These are phyloP conservation scores for Drosophila pseudoananassae DNA, from an alignment of 1,140 invertebrate genomes.

Conservation along the genomic window DNA sequence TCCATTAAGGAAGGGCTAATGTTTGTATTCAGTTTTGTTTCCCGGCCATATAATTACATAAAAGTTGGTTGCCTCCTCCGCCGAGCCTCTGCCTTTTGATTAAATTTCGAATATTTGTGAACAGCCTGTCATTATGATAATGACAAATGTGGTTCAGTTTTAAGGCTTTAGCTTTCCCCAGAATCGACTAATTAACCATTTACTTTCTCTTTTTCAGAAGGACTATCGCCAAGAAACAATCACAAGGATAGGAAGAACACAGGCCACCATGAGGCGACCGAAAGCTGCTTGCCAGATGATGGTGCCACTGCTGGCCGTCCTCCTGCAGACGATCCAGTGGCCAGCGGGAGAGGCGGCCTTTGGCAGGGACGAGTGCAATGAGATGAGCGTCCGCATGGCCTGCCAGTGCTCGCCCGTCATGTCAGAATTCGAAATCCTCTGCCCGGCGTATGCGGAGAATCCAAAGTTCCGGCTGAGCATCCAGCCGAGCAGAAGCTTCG, in stretches of 20 bases:
- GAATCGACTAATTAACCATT: conserved; percentile 4
- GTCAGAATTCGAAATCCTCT: conserved; percentile 68
- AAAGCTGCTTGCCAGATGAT: conserved; percentile 19
- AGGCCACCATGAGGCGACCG: conserved; percentile 34
- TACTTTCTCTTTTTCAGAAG: not conserved
- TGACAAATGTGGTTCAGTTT: conserved; percentile 34
- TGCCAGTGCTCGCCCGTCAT: conserved; percentile 65
- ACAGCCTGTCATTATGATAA: conserved; percentile 43
- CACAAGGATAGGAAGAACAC: not conserved
- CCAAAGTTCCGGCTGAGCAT: conserved; percentile 70
- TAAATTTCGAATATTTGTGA: conserved; percentile 21
- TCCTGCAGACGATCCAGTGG: conserved; percentile 46
- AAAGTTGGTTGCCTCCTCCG: conserved; percentile 21
- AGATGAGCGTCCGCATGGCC: conserved; percentile 44
- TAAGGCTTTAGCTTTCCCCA: too few species aligned
- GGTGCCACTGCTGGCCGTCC: conserved; percentile 40
- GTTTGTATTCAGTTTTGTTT: conserved; percentile 29
- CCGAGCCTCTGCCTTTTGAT: conserved; percentile 28
- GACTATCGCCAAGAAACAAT: conserved; percentile 1
- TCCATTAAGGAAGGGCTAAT: conserved; percentile 27
- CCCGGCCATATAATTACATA: conserved; percentile 25
- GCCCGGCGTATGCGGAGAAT: conserved; percentile 55
- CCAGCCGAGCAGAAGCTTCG: conserved; percentile 42
- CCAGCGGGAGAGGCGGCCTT: conserved; percentile 40
- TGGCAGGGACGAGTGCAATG: conserved; percentile 68